These are phyloP conservation scores for Salarias fasciatus DNA, from an alignment of 2,797 vertebrate genomes.

Conservation along the genomic window DNA sequence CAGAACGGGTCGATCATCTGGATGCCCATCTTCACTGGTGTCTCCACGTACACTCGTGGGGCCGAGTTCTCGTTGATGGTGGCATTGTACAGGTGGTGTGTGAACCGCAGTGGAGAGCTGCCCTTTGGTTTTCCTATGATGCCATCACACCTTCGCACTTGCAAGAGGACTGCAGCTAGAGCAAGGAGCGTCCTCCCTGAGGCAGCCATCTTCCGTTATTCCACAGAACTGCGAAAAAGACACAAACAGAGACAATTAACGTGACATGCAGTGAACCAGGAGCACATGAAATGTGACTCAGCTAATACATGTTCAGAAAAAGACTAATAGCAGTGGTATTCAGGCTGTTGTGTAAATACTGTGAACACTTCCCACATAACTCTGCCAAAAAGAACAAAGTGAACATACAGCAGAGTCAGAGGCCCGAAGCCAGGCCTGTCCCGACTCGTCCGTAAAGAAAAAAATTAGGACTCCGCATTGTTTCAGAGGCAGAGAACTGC, in stretches of 20 bases:
- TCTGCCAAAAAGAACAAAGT: slow-evolving; percentile 13
- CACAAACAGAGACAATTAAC: not conserved
- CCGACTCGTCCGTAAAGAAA: slow-evolving; percentile 66
- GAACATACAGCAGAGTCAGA: slow-evolving; percentile 38
- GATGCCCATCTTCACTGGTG: slow-evolving; percentile 90
- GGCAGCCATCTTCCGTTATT: slow-evolving; percentile 73
- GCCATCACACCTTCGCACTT: slow-evolving; percentile 66
- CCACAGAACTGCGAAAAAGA: slow-evolving; percentile 62
- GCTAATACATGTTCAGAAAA: no score
- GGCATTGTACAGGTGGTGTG: slow-evolving; percentile 90
- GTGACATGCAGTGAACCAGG: no score
- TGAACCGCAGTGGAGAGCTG: slow-evolving; percentile 86
- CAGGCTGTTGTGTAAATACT: slow-evolving; percentile 12
- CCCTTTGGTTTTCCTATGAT: slow-evolving; percentile 75
- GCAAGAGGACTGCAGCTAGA: slow-evolving; percentile 67
- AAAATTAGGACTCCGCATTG: slow-evolving; percentile 53
- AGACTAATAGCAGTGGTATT: no score
- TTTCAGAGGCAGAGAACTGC: slow-evolving; percentile 50
- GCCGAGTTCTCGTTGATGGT: slow-evolving; percentile 95
- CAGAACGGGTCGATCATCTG: slow-evolving; percentile 82
- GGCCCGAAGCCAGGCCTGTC: slow-evolving; percentile 59
- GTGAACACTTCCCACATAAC: slow-evolving; percentile 1
- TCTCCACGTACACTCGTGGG: slow-evolving; percentile 91
- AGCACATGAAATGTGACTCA: no score
- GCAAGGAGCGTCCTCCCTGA: slow-evolving; percentile 51